Percentiles rank a stretch among this genome's conserved stretches.
Conservation (phyloP, 2,888 invertebrate genomes). For the Yponomeuta evonymella region DNA sequence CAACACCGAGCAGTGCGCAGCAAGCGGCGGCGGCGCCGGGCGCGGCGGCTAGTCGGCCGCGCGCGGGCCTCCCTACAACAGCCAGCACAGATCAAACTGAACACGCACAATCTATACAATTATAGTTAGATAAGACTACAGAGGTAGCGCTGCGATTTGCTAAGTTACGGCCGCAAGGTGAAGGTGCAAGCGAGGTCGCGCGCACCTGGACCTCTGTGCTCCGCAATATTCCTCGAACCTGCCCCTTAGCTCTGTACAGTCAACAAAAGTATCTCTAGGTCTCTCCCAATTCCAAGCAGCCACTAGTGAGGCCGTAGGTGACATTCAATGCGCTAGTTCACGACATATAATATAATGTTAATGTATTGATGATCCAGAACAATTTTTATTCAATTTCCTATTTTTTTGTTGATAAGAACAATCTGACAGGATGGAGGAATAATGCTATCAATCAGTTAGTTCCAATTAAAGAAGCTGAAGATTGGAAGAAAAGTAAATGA, state of each 20-base stretch:
- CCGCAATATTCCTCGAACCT: slow-evolving; percentile 51
- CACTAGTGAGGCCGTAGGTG: slow-evolving; percentile 47
- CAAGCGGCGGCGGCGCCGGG: neutral
- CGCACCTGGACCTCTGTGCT: slow-evolving; percentile 39
- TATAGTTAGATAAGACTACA: neutral
- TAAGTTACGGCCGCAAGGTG: neutral
- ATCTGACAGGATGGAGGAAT: slow-evolving; percentile 38
- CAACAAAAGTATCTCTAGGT: slow-evolving; percentile 42
- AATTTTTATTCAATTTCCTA: slow-evolving; percentile 44
- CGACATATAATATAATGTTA: slow-evolving; percentile 27
- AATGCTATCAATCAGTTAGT: slow-evolving; percentile 29
- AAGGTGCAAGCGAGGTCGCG: slow-evolving; percentile 2
- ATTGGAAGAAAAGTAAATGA: slow-evolving; percentile 3
- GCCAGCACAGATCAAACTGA: slow-evolving; percentile 1
- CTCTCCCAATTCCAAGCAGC: slow-evolving; percentile 36
- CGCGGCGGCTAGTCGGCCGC: slow-evolving; percentile 1
- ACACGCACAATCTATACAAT: neutral
- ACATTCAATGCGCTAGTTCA: slow-evolving; percentile 14
- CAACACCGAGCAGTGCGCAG: neutral
- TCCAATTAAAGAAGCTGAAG: neutral
- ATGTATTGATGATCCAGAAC: slow-evolving; percentile 59
- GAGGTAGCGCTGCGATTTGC: neutral
- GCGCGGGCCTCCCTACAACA: neutral
- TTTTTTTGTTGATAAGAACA: neutral
- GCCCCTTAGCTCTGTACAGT: slow-evolving; percentile 26